phyloP scores from a whole-genome alignment of 2,888 invertebrate genomes.

The Noctua fimbriata region DNA sequence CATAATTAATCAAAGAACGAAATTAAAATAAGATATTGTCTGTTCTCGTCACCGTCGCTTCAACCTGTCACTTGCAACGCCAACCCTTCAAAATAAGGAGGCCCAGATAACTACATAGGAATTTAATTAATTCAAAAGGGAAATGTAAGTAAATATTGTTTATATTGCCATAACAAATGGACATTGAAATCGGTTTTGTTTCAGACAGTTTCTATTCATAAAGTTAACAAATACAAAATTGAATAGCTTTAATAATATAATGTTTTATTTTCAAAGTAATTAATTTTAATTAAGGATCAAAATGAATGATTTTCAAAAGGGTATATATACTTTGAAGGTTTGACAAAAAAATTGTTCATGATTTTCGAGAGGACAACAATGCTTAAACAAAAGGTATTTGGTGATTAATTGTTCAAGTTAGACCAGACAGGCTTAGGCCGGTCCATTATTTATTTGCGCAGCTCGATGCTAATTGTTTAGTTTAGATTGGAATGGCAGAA shows the following conservation, averaged over 20 bases:
- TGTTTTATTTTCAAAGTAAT: conserved; percentile 63
- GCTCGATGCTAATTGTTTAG: conserved; percentile 58
- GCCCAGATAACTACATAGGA: conserved; percentile 71
- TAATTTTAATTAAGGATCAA: conserved; percentile 67
- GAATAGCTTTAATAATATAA: conserved; percentile 48
- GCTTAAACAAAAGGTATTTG: conserved; percentile 54
- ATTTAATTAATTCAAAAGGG: conserved; percentile 84
- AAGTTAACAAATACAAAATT: conserved; percentile 34
- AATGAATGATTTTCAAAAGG: conserved; percentile 61
- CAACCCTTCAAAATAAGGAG: conserved; percentile 65
- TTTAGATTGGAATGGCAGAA: conserved; percentile 25
- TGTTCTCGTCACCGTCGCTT: conserved; percentile 30
- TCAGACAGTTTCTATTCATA: conserved; percentile 61
- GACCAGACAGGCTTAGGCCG: conserved; percentile 42
- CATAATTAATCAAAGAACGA: conserved; percentile 18
- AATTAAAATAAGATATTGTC: conserved; percentile 18
- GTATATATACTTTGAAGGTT: conserved; percentile 38
- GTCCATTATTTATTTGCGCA: conserved; percentile 56
- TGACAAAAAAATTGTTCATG: conserved; percentile 55
- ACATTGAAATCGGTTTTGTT: conserved; percentile 61
- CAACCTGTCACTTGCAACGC: conserved; percentile 61
- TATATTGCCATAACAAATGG: conserved; percentile 70
- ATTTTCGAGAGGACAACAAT: conserved; percentile 58
- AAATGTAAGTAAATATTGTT: conserved; percentile 73
- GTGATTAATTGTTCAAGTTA: conserved; percentile 65